Evolutionary conservation across 2,113 vertebrate genomes (phyloP).

Genomic region (Sinocyclocheilus anophthalmus): DNA sequence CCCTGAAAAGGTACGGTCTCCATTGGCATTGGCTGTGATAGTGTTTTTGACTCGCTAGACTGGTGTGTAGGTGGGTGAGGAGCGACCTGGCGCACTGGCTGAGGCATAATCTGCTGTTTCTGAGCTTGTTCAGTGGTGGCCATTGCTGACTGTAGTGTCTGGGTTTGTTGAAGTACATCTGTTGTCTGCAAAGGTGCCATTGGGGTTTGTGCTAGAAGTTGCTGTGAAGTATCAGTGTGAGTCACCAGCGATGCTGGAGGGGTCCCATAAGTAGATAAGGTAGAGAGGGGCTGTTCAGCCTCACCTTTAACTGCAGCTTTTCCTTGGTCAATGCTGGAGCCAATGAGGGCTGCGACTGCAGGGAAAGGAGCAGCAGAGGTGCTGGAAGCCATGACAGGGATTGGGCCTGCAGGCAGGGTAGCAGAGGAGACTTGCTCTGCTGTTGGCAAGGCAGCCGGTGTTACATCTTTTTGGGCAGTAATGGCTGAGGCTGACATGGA

Average conservation of each 20-base stretch:
- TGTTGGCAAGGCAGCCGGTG: conserved; percentile 15
- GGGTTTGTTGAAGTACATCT: conserved; percentile 42
- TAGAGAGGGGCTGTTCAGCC: conserved; percentile 51
- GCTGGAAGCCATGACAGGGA: not conserved
- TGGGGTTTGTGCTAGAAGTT: conserved; percentile 54
- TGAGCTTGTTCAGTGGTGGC: conserved; percentile 51
- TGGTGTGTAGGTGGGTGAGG: conserved; percentile 51
- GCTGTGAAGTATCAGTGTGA: conserved; percentile 54
- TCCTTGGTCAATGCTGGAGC: conserved; percentile 55
- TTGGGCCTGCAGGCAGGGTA: conserved; percentile 10
- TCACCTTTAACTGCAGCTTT: conserved; percentile 54
- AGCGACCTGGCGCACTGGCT: conserved; percentile 45
- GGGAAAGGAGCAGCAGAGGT: conserved; percentile 48
- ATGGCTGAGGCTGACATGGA: conserved; percentile 60
- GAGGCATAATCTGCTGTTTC: conserved; percentile 37
- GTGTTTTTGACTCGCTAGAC: conserved; percentile 55
- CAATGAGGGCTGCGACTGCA: conserved; percentile 49
- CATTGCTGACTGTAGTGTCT: conserved; percentile 27
- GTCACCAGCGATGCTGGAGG: conserved; percentile 51
- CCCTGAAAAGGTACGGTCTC: conserved; percentile 49
- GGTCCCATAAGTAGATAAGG: conserved; percentile 39
- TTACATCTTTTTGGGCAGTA: conserved; percentile 31
- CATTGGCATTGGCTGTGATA: conserved; percentile 46
- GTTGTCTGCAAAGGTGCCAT: conserved; percentile 23
- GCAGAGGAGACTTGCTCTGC: conserved; percentile 25